phyloP scores from a whole-genome alignment of 2,888 invertebrate species.

The Pterobdella sp. region DNA sequence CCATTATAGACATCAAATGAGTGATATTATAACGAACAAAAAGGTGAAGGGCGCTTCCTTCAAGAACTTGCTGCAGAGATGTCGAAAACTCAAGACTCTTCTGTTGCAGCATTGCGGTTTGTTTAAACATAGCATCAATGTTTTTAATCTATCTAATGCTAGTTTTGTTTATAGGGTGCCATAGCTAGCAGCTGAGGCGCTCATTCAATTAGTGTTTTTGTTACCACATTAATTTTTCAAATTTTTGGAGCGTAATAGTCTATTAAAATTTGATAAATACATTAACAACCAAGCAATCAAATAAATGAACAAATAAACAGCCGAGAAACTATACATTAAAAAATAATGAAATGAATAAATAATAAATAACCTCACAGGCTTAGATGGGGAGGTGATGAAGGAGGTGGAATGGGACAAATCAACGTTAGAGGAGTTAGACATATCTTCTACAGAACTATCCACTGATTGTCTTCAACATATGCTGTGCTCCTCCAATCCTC shows the following conservation, averaged over 20 bases:
- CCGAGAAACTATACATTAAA: not conserved
- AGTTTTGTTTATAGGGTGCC: not conserved
- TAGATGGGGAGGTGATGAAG: constrained; percentile 84
- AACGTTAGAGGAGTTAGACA: constrained; percentile 78
- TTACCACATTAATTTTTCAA: no score
- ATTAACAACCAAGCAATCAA: not conserved
- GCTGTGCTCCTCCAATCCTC: constrained; percentile 73
- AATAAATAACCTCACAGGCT: constrained; percentile 57
- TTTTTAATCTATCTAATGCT: not conserved
- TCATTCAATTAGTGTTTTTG: not conserved
- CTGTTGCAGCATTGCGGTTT: constrained; percentile 81
- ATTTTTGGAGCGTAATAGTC: no score
- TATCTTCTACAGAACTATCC: constrained; percentile 90
- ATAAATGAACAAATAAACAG: not conserved
- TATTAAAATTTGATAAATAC: no score
- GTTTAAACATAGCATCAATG: constrained; percentile 43
- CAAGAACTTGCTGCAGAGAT: constrained; percentile 36
- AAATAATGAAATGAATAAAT: not conserved
- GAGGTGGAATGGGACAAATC: constrained; percentile 98
- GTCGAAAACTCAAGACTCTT: constrained; percentile 70
- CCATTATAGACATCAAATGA: no score
- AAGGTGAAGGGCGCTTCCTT: constrained; percentile 89
- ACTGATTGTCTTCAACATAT: constrained; percentile 87
- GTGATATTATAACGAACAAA: no score
- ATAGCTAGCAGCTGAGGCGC: not conserved